Conservation (phyloP, 1,140 invertebrate species). For the Aporrectodea caliginosa region DNA sequence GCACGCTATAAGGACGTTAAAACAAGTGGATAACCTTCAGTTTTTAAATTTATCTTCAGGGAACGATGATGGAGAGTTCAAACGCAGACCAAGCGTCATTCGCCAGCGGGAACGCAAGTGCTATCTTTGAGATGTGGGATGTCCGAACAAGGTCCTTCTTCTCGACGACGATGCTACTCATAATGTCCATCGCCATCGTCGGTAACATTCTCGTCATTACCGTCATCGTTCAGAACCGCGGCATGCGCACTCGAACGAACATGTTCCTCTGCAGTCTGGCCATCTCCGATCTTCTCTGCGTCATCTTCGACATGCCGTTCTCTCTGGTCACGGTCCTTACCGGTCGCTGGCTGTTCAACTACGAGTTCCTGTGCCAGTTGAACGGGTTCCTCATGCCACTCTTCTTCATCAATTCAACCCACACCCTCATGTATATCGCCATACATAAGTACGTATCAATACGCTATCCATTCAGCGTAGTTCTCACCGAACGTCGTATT, state of each 20-base stretch:
- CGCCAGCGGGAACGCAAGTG: no score
- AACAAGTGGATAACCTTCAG: no score
- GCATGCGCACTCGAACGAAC: conserved; percentile 58
- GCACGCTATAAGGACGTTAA: no score
- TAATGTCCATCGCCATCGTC: no score
- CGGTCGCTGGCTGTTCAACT: conserved; percentile 50
- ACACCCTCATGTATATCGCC: conserved; percentile 59
- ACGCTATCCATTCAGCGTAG: conserved; percentile 51
- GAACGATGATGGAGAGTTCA: no score
- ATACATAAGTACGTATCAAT: conserved; percentile 57
- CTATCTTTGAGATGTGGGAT: no score
- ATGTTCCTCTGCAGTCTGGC: conserved; percentile 57
- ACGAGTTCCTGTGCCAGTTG: conserved; percentile 51
- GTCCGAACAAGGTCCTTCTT: no score
- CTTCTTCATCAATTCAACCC: conserved; percentile 56
- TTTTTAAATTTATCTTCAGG: no score
- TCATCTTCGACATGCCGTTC: conserved; percentile 54
- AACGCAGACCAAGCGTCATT: no score
- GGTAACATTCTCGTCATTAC: no score
- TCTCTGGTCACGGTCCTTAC: conserved; percentile 53
- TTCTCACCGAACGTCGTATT: conserved; percentile 51
- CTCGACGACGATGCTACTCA: no score
- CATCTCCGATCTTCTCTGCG: conserved; percentile 56
- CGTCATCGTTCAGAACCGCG: no score
- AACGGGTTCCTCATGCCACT: conserved; percentile 57